phyloP scores from a whole-genome alignment of 2,888 invertebrate species.

The Gonocerus acuteangulatus region DNA sequence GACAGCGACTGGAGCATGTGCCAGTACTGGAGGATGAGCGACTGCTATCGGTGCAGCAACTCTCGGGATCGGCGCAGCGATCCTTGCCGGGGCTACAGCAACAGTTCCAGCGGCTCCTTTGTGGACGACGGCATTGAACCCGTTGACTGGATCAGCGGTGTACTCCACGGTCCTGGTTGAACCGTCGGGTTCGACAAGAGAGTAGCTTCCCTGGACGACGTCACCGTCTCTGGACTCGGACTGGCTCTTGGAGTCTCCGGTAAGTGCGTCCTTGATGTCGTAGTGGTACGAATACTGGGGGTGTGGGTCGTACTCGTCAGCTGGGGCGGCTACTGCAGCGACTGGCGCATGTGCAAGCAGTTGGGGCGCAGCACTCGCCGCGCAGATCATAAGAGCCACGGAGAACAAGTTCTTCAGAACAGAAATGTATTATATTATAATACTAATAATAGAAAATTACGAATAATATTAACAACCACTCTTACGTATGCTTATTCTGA shows the following conservation, averaged over 20 bases:
- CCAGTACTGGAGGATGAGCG: constrained; percentile 6
- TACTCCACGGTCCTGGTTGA: constrained; percentile 38
- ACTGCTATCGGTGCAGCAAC: constrained; percentile 27
- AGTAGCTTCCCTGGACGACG: constrained; percentile 45
- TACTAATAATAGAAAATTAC: too few species aligned
- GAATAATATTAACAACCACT: too few species aligned
- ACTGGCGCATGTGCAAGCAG: constrained; percentile 18
- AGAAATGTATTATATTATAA: too few species aligned
- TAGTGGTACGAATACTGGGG: constrained; percentile 46
- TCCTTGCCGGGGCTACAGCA: constrained; percentile 6
- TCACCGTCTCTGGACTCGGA: constrained; percentile 46
- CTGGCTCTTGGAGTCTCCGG: constrained; percentile 46
- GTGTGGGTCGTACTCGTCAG: constrained; percentile 32
- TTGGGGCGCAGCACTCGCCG: background rate
- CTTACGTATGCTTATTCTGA: too few species aligned
- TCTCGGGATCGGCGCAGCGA: constrained; percentile 19
- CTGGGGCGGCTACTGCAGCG: constrained; percentile 10
- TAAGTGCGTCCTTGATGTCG: constrained; percentile 45
- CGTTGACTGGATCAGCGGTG: constrained; percentile 39
- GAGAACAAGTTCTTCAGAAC: constrained; percentile 13
- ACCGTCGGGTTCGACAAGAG: constrained; percentile 36
- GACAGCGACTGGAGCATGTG: constrained; percentile 37
- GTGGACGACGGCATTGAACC: constrained; percentile 39
- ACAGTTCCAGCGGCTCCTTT: constrained; percentile 32
- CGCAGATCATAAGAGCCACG: background rate